These are phyloP conservation scores for Dromiciops gliroides DNA, from an alignment of 2,113 vertebrate genomes.

Conservation along the genomic window DNA sequence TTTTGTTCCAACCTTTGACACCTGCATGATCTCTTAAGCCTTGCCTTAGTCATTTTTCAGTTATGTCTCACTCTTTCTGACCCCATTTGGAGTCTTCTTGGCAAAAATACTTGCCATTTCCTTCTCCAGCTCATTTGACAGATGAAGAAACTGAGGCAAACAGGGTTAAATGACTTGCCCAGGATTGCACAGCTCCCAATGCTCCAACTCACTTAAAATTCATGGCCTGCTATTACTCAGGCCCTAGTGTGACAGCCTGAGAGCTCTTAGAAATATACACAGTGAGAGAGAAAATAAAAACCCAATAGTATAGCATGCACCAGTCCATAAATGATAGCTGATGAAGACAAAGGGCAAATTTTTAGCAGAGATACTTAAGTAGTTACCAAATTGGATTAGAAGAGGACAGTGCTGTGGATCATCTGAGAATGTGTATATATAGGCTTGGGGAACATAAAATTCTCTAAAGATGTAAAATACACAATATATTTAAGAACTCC, in stretches of 20 bases:
- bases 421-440: conserved; percentile 21
- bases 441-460: neutral
- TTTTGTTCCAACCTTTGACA: neutral
- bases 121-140: neutral
- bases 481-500: neutral
- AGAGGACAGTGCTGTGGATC: conserved; percentile 1
- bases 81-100: neutral
- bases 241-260: neutral
- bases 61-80: neutral
- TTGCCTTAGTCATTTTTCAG: neutral
- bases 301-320: neutral
- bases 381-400: conserved; percentile 60
- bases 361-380: conserved; percentile 30
- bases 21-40: neutral
- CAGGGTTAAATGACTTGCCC: neutral
- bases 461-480: conserved; percentile 29
- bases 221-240: neutral
- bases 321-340: conserved; percentile 26
- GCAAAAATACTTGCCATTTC: neutral
- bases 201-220: conserved; percentile 1
- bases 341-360: conserved; percentile 35
- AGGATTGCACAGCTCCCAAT: neutral
- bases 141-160: neutral
- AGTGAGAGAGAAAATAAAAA: neutral
- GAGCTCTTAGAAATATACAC: conserved; percentile 13